Conservation (phyloP, 2,797 vertebrate species). For the Pseudochirops cupreus region DNA sequence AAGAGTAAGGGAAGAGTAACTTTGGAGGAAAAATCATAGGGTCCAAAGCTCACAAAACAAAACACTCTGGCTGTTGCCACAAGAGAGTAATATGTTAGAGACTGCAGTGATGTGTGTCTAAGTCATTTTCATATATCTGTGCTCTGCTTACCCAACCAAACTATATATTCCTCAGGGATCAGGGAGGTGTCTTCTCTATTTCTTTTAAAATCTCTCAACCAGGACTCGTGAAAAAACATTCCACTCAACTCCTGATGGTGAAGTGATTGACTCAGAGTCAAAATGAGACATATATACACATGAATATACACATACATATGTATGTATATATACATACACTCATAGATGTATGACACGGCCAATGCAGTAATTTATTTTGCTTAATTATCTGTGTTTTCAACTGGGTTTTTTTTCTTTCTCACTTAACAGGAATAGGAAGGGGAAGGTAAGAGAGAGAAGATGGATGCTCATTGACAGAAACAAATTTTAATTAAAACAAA, state of each 20-base stretch:
- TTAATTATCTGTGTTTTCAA: not conserved
- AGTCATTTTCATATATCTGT: not conserved
- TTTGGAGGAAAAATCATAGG: not conserved
- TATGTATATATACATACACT: not conserved
- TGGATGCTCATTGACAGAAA: not conserved
- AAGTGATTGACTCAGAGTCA: not conserved
- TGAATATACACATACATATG: not conserved
- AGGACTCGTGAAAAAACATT: not conserved
- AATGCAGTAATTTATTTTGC: not conserved
- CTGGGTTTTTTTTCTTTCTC: not conserved
- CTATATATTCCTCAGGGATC: not conserved
- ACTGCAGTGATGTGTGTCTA: not conserved
- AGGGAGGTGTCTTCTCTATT: not conserved
- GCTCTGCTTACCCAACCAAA: not conserved
- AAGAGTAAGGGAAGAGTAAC: not conserved
- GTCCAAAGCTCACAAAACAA: not conserved
- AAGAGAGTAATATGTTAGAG: not conserved
- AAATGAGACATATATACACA: not conserved
- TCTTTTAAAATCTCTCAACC: not conserved
- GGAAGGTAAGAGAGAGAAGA: not conserved
- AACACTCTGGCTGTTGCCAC: not conserved
- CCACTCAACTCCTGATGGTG: not conserved
- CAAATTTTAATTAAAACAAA: constrained; percentile 3
- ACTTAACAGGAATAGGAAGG: not conserved
- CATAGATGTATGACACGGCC: not conserved